phyloP scores from a whole-genome alignment of 2,888 invertebrate genomes.

The Electrophaes corylata region DNA sequence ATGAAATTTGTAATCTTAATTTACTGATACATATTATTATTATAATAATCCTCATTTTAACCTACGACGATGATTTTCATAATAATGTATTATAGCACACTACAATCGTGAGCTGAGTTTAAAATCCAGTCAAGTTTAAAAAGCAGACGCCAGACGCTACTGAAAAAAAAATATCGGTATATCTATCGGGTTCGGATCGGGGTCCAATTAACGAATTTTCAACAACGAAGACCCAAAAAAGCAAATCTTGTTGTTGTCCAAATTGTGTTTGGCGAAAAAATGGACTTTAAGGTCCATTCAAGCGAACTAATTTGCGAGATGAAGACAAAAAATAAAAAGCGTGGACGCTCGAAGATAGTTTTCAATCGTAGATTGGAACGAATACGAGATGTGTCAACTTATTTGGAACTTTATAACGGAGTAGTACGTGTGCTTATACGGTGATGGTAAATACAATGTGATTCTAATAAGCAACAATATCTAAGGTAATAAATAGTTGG shows the following conservation, averaged over 20 bases:
- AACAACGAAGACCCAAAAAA: slow-evolving; percentile 10
- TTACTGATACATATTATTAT: too few species aligned
- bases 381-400: background rate
- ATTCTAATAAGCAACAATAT: slow-evolving; percentile 37
- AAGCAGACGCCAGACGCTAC: background rate
- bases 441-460: slow-evolving; percentile 13
- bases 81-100: too few species aligned
- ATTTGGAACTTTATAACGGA: background rate
- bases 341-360: slow-evolving; percentile 6
- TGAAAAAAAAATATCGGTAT: slow-evolving; percentile 2
- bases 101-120: too few species aligned
- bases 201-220: slow-evolving; percentile 21
- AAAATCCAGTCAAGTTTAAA: background rate
- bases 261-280: slow-evolving; percentile 19
- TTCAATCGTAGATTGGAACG: slow-evolving; percentile 31
- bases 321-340: slow-evolving; percentile 23
- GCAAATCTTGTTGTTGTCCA: slow-evolving; percentile 13
- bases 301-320: slow-evolving; percentile 20
- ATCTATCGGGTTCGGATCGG: background rate
- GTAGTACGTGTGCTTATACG: background rate
- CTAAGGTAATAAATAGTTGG: slow-evolving; percentile 45
- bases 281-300: slow-evolving; percentile 1
- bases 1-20: background rate
- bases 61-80: too few species aligned
- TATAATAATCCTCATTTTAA: too few species aligned